Evolutionary conservation across 2,888 invertebrate genomes (phyloP), one percentile per base, ranked within the genome.

Genomic region (Junonia oenone): DNA sequence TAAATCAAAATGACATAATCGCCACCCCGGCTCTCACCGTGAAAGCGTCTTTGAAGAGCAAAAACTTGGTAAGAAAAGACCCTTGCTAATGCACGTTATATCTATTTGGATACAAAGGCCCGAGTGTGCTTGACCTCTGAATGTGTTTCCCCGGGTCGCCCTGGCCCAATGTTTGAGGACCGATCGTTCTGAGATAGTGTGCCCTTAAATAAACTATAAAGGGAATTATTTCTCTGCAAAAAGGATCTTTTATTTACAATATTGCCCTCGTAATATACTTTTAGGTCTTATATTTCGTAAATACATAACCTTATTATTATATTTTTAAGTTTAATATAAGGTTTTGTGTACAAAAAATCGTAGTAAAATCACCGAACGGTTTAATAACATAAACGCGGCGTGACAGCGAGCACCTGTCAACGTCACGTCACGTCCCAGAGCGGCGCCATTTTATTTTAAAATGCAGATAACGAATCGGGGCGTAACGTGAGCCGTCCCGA

Each of bases 1-100:
- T 88, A 86, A 87, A 87, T 88, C 88, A 88, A 83, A 87, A 79
- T 82, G 85, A 81, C 83, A 78, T 83, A 81, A 83, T 84, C 78
- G 80, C 71, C 76, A 59, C 55, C 56, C 59, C 48, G 52, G 33
- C 46, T 37, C 52, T 52, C 17, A 40, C 55, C 58, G 63, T 59
- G 58, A 65, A 61, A 55, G 56, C 58, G 53, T 76, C 70, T 72
- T 64, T 53, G 59, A 60, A 62, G 68, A 68, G 68, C 69, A 75
- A 75, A 77, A 78, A 78, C 71, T 68, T 72, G 71, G 68, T 74
- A 77, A 78, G 76, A 82, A 78, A 78, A 69, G 71, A 81, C 79
- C 82, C 81, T 78, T 71, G 72, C 81, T 88, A 88, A 88, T 86
- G 86, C 79, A 84, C 76, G 68, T 65, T 72, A 76, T 83, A 82